Evolutionary conservation across 1,140 invertebrate species (phyloP), one percentile per base, ranked within the genome.

Genomic region (Meteorus sp.): DNA sequence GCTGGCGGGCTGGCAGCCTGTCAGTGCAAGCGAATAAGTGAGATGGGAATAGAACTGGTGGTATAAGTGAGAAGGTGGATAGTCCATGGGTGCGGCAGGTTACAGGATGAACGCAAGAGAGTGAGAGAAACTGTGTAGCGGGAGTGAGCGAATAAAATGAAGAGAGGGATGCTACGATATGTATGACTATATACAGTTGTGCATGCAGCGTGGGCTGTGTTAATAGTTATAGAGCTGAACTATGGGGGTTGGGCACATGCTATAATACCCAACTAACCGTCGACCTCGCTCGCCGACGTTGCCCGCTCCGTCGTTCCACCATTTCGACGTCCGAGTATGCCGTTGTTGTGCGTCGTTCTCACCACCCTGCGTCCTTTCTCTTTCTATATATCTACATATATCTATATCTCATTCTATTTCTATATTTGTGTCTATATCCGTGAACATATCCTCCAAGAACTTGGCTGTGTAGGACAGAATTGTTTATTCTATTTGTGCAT

Each of bases 211-310:
- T n/a, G 15, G 44, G 43, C 62, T 51, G 56, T 64, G 58, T 60
- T 64, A 64, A 64, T 64, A 64, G 62, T 64, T 64, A 64, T 64
- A 64, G 62, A 55, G 50, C 52, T 64, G 56, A 61, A 64, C 62
- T 64, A 61, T 59, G 55, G 56, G 55, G 62, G 58, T 53, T 57
- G 60, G 48, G 29, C 43, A 33, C 51, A 59, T 55, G 62, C 62
- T 58, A 63, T 63, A 63, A 63, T 63, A 63, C 53, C 62, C 60
- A 58, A 58, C 60, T 57, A 60, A 60, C 57, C 55, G 35, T 56
- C 58, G 52, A 55, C 57, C 62, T 57, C 50, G 44, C 31, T 52
- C n/a, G 8, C 48, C 43, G 29, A 45, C 7, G 20, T 27, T 44
- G 39, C 44, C n/a, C n/a, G n/a, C n/a, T n/a, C n/a, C n/a, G n/a